Conservation (phyloP, 2,888 invertebrate species). For the Eilema sororculum region DNA sequence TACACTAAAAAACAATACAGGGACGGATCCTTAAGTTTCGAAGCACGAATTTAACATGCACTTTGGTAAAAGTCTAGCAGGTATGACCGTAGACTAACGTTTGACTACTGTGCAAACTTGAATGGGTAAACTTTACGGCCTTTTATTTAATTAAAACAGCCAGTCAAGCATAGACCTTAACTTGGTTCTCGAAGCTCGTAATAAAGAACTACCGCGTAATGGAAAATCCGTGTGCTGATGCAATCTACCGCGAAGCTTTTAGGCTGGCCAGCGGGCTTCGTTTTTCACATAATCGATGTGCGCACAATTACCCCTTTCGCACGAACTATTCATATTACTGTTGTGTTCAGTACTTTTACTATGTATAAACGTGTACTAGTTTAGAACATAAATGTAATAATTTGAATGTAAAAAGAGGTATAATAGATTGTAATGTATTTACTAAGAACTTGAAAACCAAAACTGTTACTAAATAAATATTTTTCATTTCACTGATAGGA, state of each 20-base stretch:
- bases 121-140: constrained; percentile 26
- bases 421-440: too few relatives aligned
- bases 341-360: background rate
- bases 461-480: too few relatives aligned
- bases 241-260: constrained; percentile 82
- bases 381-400: too few relatives aligned
- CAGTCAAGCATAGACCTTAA: constrained; percentile 49
- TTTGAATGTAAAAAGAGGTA: too few relatives aligned
- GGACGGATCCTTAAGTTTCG: background rate
- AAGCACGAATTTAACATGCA: background rate
- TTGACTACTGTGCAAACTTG: constrained; percentile 26
- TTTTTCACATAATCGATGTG: constrained; percentile 78
- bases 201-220: constrained; percentile 75
- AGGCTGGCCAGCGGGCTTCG: constrained; percentile 72
- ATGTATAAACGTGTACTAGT: background rate
- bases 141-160: constrained; percentile 53
- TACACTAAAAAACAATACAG: too few relatives aligned
- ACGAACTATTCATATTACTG: constrained; percentile 52
- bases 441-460: too few relatives aligned
- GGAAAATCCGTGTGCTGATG: constrained; percentile 84
- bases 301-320: constrained; percentile 70
- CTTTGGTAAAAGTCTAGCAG: background rate
- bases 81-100: constrained; percentile 18
- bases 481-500: background rate
- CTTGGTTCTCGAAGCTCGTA: constrained; percentile 56